Evolutionary conservation across 2,113 vertebrate genomes (phyloP), one percentile per base, ranked within the genome.

Genomic region (Romanogobio albipinnatus): DNA sequence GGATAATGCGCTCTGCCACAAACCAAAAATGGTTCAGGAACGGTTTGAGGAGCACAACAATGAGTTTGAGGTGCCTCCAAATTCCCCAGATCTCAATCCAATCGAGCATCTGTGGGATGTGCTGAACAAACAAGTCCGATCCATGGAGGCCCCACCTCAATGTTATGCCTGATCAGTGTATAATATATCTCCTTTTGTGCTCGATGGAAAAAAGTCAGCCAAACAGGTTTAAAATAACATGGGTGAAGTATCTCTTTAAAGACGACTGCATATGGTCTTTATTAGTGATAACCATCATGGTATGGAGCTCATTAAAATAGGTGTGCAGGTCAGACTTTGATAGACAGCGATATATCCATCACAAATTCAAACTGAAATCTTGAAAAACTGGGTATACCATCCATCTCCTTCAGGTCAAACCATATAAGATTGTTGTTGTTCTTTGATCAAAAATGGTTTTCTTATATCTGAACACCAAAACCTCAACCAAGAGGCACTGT

Each of bases 231-330:
- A 61, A 61, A 61, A 11, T 61, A 3, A 59, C 22, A 59, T 66
- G 15, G 29, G 29, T 66, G 6, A 22, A 70, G 9, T 11, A 70
- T 70, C 33, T 39, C 17, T 70, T 68, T 5, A 39, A 70, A 70
- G 9, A 24, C 2, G 11, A 45, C 19, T 80, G 62, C 22, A 77
- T 68, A 45, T 77, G 76, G 75, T 17, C 76, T 58, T 53, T 71
- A 51, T 70, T 78, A 64, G 39, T 64, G 61, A 68, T 45, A 45
- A 47, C 14, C 45, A 39, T 78, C 76, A 61, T 24, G 10, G 71
- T 93, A 94, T 93, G 92, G 93, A 93, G 92, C 93, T 94, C 93
- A 94, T 94, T 94, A 94, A 94, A 94, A 93, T 90, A 90, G 84
- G 89, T 93, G 93, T 94, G 90, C 88, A 70, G 94, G 94, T 95